Evolutionary conservation across 2,113 vertebrate species (phyloP), one percentile per base, ranked within the genome.

Genomic region (Oxyruncus cristatus): DNA sequence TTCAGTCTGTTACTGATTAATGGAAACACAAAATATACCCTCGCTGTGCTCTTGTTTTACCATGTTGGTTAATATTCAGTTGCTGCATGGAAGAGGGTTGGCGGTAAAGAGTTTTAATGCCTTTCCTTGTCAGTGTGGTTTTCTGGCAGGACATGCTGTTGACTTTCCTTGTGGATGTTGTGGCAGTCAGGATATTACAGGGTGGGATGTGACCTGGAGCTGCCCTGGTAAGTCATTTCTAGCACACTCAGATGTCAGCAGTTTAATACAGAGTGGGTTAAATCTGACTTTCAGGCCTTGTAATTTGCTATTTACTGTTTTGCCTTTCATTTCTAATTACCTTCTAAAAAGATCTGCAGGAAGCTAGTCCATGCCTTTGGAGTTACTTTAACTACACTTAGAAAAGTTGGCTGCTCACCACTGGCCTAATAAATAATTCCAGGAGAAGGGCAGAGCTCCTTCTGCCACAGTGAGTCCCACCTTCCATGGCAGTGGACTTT

Each of bases 61-160:
- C 56, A 33, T 59, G 55, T 86, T 89, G 92, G 76, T 81, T 94
- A 97, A 95, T 95, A 95, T 87, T 88, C 63, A 80, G 46, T 85
- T 92, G 70, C 71, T 87, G 71, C 75, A 70, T 49, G 50, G 82
- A 73, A 85, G 93, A 91, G 2, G 12, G 72, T 73, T 91, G 79
- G 49, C 67, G 92, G 86, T 67, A 92, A 70, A 95, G 91, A 59
- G 28, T 94, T 95, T 96, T 88, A 92, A 93, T 94, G 35, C 68
- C 96, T 88, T 77, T 61, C 67, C 21, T 76, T 91, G 75, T 88
- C 85, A 58, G 18, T 74, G 79, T 75, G 42, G 49, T 55, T 85
- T 83, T 75, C 79, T 65, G 65, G 37, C 18, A 92, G 80, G 59
- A 35, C 37, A 32, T 55, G 44, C 6, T 1, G 2, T 47, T 82